Base-by-base conservation (phyloP, 2,113 vertebrate species). In the Leptodactylus fuscus region DNA sequence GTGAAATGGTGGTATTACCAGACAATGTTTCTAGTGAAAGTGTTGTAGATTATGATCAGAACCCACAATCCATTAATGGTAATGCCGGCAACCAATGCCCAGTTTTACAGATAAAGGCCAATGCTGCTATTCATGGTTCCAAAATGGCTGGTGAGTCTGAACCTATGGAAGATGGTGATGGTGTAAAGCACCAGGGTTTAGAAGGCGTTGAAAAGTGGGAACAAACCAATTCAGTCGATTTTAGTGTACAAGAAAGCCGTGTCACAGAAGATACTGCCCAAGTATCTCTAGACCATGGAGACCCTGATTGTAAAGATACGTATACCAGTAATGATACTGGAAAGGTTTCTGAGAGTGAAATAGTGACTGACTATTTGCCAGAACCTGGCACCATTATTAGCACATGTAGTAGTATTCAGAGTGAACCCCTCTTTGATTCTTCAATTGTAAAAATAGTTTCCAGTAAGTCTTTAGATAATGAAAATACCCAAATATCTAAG, bases 361-460 rank as follows among this genome's bases (percentile, higher is more conserved):
- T 90, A 53, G 87, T 90, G 51, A 89, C 92, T 69, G 93, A 94
- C 24, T 88, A 76, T 62, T 2, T 85, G 89, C 82, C 92, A 94
- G 80, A 90, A 65, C 86, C 89, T 85, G 87, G 88, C 81, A 90
- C 49, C 77, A 73, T 88, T 75, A 90, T 92, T 86, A 93, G 91
- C 32, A 24, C 24, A 80, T 53, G 32, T 32, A 51, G 48, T n/a
- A 11, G 1, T 20, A 10, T 8, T 27, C 44, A 58, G 11, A 73
- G 16, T 27, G 67, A 29, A 46, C 11, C 41, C 79, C 90, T 91
- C 10, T 98, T 98, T 87, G 98, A 99, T 92, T 92, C 95, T 49
- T 98, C 96, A 77, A 97, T 99, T 81, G 92, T 97, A 87, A 97
- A 95, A 93, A 87, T 73, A 88, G 93, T 7, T 16, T 41, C 36